Evolutionary conservation across 2,888 invertebrate species (phyloP), one percentile per base, ranked within the genome.

Genomic region (Noctua comes): DNA sequence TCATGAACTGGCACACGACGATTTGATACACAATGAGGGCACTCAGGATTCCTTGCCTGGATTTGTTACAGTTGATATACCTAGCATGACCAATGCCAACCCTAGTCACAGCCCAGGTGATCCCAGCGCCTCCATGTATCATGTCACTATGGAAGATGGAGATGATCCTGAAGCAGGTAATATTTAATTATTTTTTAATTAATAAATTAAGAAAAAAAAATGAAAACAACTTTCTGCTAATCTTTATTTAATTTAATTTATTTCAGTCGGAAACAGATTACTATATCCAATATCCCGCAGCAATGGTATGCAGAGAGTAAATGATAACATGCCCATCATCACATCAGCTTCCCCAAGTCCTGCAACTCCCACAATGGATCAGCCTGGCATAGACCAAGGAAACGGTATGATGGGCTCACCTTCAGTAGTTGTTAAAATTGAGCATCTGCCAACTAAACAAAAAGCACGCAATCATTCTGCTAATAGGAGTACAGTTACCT

Each of bases 1-100:
- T 76, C 97, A 97, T 92, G 97, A 97, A 88, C 89, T 97, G 79
- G 95, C 94, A 51, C 97, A 97, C 90, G 97, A 97, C 90, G 97
- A 96, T 84, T 92, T 94, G 27, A 80, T 95, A 77, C 95, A 94
- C 54, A 94, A 88, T 91, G 95, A 96, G 31, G 85, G 89, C 8
- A 92, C 94, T 64, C 95, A 93, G 86, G 96, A 96, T 82, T 83
- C 93, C 21, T 73, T 96, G 76, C 87, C 93, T 70, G 92, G 92
- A 40, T 96, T 93, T 93, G 90, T 94, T 18, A 91, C 93, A n/a
- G 89, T 95, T 71, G 91, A 94, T 36, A 79, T 95, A 68, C 89
- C 93, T 21, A 76, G 84, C 54, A 87, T 86, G 66, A 68, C 90
- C 5, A 91, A 83, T 77, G 75, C 89, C 73, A 54, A 84, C 2